Percentiles rank a stretch among this genome's conserved stretches.
These are phyloP conservation scores for Sipha maydis DNA, from an alignment of 2,888 invertebrate species.

Conservation along the genomic window DNA sequence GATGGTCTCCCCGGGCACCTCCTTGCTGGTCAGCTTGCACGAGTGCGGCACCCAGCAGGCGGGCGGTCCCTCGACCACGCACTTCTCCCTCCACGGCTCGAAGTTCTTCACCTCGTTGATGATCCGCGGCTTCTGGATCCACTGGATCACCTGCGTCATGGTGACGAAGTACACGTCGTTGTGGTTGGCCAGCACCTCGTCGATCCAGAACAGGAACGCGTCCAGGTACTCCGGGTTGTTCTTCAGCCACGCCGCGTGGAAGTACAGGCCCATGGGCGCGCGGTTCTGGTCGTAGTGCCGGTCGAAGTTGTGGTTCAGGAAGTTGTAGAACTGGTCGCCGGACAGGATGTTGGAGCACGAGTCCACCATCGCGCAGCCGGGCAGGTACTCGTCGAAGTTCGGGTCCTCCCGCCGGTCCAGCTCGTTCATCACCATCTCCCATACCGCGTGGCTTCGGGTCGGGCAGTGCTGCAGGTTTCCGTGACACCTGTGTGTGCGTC, in stretches of 20 bases:
- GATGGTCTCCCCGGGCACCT: slow-evolving; percentile 93
- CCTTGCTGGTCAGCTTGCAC: slow-evolving; percentile 91
- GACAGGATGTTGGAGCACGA: slow-evolving; percentile 92
- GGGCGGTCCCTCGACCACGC: slow-evolving; percentile 83
- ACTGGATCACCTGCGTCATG: slow-evolving; percentile 95
- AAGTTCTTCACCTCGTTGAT: slow-evolving; percentile 87
- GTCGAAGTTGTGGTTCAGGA: slow-evolving; percentile 92
- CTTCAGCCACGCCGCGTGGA: slow-evolving; percentile 93
- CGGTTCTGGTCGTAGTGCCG: slow-evolving; percentile 91
- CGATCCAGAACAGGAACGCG: slow-evolving; percentile 93
- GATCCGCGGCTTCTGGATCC: slow-evolving; percentile 93
- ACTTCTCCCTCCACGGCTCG: slow-evolving; percentile 95
- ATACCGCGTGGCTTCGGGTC: slow-evolving; percentile 90
- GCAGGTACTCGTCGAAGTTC: slow-evolving; percentile 85
- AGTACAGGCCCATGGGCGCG: slow-evolving; percentile 88
- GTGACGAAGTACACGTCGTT: slow-evolving; percentile 94
- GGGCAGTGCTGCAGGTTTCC: slow-evolving; percentile 92
- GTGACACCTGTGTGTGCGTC: slow-evolving; percentile 79
- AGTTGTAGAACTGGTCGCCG: slow-evolving; percentile 93
- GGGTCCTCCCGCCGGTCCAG: slow-evolving; percentile 92
- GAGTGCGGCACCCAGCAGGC: slow-evolving; percentile 90
- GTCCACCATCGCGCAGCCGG: slow-evolving; percentile 94
- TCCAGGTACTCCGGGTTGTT: slow-evolving; percentile 93
- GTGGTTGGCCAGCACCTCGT: slow-evolving; percentile 84
- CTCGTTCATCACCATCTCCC: slow-evolving; percentile 97